phyloP scores from a whole-genome alignment of 2,797 vertebrate genomes.

The Carapus acus region DNA sequence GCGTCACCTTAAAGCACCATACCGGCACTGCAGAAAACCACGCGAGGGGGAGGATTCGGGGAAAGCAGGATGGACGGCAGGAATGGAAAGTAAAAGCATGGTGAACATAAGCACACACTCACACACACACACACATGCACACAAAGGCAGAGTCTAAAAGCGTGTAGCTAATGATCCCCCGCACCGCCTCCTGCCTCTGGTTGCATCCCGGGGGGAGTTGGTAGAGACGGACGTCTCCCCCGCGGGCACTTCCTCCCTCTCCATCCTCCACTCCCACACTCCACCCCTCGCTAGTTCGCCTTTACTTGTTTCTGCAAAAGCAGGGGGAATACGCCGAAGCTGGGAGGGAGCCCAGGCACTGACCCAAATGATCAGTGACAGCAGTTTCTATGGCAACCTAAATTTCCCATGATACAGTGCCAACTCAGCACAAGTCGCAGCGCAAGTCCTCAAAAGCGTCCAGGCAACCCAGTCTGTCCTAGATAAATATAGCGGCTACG shows the following conservation, averaged over 20 bases:
- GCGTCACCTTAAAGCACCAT: constrained; percentile 50
- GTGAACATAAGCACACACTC: background rate
- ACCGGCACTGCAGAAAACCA: constrained; percentile 66
- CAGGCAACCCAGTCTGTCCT: constrained; percentile 15
- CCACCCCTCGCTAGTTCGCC: background rate
- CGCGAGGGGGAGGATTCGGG: constrained; percentile 9
- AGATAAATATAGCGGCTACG: constrained; percentile 12
- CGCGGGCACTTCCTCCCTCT: constrained; percentile 19
- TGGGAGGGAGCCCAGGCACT: constrained; percentile 24
- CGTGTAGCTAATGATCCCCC: constrained; percentile 20
- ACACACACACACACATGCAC: background rate
- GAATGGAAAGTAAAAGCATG: constrained; percentile 15
- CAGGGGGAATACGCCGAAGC: constrained; percentile 12
- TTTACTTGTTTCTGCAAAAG: constrained; percentile 7
- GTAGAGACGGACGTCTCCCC: constrained; percentile 12
- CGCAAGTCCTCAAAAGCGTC: constrained; percentile 16
- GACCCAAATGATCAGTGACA: constrained; percentile 30
- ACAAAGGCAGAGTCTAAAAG: constrained; percentile 7
- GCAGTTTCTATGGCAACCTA: constrained; percentile 69
- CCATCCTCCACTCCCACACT: constrained; percentile 13
- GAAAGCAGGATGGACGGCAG: constrained; percentile 21
- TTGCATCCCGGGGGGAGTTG: constrained; percentile 22
- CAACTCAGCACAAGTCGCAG: constrained; percentile 52
- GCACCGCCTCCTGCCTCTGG: constrained; percentile 21
- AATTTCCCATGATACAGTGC: constrained; percentile 44